Conservation (phyloP, 1,140 invertebrate species). For the Drosophila kepulauana region DNA sequence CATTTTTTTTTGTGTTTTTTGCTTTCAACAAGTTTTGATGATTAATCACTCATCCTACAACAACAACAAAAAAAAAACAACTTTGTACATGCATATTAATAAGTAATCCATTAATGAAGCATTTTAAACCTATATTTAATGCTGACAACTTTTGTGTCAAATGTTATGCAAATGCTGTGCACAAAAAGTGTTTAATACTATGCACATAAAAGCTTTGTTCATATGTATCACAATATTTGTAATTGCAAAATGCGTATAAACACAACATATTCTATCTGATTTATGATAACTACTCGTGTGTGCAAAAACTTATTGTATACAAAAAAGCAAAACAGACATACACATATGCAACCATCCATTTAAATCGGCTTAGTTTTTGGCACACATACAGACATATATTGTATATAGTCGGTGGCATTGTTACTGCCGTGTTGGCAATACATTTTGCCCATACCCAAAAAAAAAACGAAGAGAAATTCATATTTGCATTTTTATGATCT, state of each 20-base stretch:
- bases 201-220: neutral
- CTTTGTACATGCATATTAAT: too few species aligned
- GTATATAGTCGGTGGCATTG: neutral
- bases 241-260: neutral
- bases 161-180: too few species aligned
- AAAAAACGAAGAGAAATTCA: neutral
- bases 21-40: too few species aligned
- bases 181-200: too few species aligned
- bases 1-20: too few species aligned
- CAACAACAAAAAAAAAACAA: too few species aligned
- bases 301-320: neutral
- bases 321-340: neutral
- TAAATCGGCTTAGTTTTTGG: conserved; percentile 7
- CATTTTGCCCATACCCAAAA: neutral
- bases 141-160: too few species aligned
- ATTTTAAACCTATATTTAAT: too few species aligned
- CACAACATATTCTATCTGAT: conserved; percentile 5
- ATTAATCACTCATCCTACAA: too few species aligned
- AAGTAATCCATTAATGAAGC: too few species aligned
- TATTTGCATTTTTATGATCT: conserved; percentile 66
- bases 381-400: neutral
- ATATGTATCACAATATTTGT: conserved; percentile 6
- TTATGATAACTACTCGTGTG: neutral
- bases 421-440: neutral
- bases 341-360: neutral